phyloP scores from a whole-genome alignment of 2,888 invertebrate genomes.

The Anoplius nigerrimus region DNA sequence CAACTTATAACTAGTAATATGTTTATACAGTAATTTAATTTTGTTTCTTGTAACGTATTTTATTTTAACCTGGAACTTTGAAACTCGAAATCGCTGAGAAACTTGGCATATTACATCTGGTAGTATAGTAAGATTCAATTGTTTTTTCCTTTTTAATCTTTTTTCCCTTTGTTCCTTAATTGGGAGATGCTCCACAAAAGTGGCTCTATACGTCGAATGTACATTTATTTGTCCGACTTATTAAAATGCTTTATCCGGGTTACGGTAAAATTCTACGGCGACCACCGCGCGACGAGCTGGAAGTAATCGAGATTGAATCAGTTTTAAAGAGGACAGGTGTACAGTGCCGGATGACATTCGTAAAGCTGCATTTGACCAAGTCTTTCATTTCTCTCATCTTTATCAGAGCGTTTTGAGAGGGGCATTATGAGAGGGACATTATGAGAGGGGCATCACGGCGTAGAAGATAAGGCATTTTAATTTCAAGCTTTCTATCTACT shows the following conservation, averaged over 20 bases:
- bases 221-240: constrained; percentile 14
- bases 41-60: constrained; percentile 45
- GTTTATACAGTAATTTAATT: constrained; percentile 54
- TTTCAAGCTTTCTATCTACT: too few species aligned
- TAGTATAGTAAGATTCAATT: constrained; percentile 29
- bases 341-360: constrained; percentile 1
- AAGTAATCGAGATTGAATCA: constrained; percentile 2
- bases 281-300: constrained; percentile 1
- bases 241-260: constrained; percentile 1
- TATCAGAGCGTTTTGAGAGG: too few species aligned
- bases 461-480: not conserved
- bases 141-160: too few species aligned
- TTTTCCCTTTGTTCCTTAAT: too few species aligned
- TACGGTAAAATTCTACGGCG: not conserved
- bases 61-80: constrained; percentile 48
- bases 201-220: constrained; percentile 13
- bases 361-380: constrained; percentile 37
- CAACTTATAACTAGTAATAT: constrained; percentile 58
- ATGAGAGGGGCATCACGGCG: constrained; percentile 22
- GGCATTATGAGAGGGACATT: too few species aligned
- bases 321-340: not conserved
- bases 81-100: constrained; percentile 46
- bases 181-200: constrained; percentile 23
- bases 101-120: constrained; percentile 30
- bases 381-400: constrained; percentile 30